Percentiles rank a stretch among this genome's conserved stretches.
Conservation (phyloP, 1,140 invertebrate species). For the Sminthurinus signatus region DNA sequence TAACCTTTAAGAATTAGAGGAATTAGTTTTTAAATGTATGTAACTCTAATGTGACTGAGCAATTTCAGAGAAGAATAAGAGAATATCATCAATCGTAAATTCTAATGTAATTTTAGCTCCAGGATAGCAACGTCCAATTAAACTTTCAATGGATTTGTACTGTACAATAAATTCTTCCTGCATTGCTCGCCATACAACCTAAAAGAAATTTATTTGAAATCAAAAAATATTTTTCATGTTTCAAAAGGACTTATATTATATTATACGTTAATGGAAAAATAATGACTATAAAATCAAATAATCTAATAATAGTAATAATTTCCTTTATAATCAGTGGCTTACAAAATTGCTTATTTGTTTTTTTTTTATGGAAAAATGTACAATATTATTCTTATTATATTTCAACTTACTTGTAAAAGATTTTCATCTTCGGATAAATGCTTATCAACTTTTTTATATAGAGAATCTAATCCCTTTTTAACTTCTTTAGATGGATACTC, state of each 20-base stretch:
- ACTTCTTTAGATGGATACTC: conserved; percentile 94
- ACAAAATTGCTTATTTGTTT: too few species aligned
- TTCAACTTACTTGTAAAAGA: conserved; percentile 66
- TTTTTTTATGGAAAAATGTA: too few species aligned
- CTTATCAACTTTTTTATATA: conserved; percentile 97
- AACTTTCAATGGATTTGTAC: conserved; percentile 86
- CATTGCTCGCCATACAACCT: conserved; percentile 99
- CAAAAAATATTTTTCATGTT: conserved; percentile 16
- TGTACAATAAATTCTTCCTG: conserved; percentile 98
- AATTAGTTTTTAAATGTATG: not conserved
- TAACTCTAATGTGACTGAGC: conserved; percentile 75
- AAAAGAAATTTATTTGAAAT: not conserved
- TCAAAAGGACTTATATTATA: too few species aligned
- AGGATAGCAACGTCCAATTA: conserved; percentile 94
- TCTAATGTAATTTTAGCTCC: conserved; percentile 89
- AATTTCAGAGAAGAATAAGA: conserved; percentile 96
- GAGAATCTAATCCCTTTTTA: conserved; percentile 87
- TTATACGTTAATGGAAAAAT: too few species aligned
- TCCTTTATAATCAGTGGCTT: too few species aligned
- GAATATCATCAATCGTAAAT: conserved; percentile 93
- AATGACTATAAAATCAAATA: too few species aligned
- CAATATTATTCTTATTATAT: too few species aligned
- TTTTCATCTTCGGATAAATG: conserved; percentile 93
- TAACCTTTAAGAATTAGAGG: too few species aligned
- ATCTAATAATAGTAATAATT: too few species aligned